These are phyloP conservation scores for Neodontobutis hainanensis DNA, from an alignment of 2,113 vertebrate species.

Conservation along the genomic window DNA sequence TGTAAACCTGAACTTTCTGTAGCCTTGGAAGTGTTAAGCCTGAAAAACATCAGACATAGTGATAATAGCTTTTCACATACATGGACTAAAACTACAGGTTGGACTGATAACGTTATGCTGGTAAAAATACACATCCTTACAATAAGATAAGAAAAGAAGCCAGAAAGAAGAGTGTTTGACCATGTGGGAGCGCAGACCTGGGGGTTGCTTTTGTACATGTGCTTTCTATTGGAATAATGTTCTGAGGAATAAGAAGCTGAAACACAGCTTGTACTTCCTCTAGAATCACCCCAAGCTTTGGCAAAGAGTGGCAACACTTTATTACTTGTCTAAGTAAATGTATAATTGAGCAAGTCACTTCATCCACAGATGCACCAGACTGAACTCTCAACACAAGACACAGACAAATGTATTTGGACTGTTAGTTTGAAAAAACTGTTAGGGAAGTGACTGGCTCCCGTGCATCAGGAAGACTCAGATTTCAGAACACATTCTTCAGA, in stretches of 20 bases:
- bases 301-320: slow-evolving; percentile 65
- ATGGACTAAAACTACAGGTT: slow-evolving; percentile 2
- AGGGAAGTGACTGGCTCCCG: slow-evolving; percentile 16
- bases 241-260: slow-evolving; percentile 63
- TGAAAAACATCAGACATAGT: slow-evolving; percentile 16
- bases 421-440: slow-evolving; percentile 15
- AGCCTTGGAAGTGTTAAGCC: slow-evolving; percentile 5
- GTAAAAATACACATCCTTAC: slow-evolving; percentile 8
- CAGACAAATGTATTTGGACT: slow-evolving; percentile 23
- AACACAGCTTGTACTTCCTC: slow-evolving; percentile 67
- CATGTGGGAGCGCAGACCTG: neutral
- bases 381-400: slow-evolving; percentile 6
- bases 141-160: neutral
- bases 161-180: slow-evolving; percentile 8
- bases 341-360: slow-evolving; percentile 64
- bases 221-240: slow-evolving; percentile 53
- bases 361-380: slow-evolving; percentile 35
- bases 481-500: neutral
- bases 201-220: slow-evolving; percentile 32
- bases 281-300: slow-evolving; percentile 60
- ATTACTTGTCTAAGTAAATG: slow-evolving; percentile 68
- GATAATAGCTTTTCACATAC: slow-evolving; percentile 30
- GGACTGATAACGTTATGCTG: slow-evolving; percentile 34
- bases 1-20: neutral
- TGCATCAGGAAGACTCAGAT: slow-evolving; percentile 8